A percentile compares a stretch with the other conserved stretches of the same genome.
These are phyloP conservation scores for Myotis yumanensis DNA, from an alignment of 2,113 vertebrate species.

Conservation along the genomic window DNA sequence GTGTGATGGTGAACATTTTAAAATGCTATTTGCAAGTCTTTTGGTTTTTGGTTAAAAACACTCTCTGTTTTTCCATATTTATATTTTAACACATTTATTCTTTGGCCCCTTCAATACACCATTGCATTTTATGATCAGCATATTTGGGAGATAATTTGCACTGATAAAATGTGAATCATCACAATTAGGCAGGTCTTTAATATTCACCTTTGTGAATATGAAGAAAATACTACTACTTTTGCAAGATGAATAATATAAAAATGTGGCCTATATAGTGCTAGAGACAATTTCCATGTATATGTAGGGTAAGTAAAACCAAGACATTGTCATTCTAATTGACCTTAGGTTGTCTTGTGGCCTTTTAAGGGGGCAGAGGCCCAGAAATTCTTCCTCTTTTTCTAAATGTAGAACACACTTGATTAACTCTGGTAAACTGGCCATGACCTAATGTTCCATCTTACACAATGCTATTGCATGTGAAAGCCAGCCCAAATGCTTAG, in stretches of 20 bases:
- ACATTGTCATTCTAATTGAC: constrained; percentile 8
- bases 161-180: not conserved
- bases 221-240: not conserved
- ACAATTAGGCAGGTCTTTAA: not conserved
- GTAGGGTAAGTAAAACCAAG: constrained; percentile 17
- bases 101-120: not conserved
- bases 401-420: constrained; percentile 57
- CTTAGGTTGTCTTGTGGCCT: not conserved
- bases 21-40: not conserved
- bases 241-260: not conserved
- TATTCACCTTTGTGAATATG: not conserved
- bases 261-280: not conserved
- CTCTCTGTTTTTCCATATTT: not conserved
- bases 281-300: not conserved
- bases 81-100: constrained; percentile 46
- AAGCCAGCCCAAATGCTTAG: constrained; percentile 37
- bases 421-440: constrained; percentile 30
- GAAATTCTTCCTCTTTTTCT: constrained; percentile 51
- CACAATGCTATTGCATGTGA: not conserved
- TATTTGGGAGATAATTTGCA: not conserved
- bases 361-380: not conserved
- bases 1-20: not conserved
- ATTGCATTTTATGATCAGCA: not conserved
- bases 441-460: constrained; percentile 51
- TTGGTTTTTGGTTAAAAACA: constrained; percentile 25